phyloP scores from a whole-genome alignment of 2,797 vertebrate genomes.

The Acomys russatus region DNA sequence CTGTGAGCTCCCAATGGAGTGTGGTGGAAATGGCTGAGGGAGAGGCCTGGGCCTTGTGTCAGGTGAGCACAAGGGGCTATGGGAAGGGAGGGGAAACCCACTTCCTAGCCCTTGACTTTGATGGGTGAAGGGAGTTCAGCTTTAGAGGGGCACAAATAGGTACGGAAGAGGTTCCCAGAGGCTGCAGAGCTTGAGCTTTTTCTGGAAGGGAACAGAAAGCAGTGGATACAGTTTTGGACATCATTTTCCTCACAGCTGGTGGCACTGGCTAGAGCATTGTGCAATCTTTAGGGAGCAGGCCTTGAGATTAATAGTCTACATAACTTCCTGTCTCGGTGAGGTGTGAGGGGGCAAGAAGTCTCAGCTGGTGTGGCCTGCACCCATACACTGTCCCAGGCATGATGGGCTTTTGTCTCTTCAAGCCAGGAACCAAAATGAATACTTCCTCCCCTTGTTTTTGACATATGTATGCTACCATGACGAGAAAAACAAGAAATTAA shows the following conservation, averaged over 20 bases:
- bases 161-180: neutral
- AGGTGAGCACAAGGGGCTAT: accelerated
- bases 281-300: neutral
- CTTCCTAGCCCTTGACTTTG: neutral
- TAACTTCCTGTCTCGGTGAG: neutral
- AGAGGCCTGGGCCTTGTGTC: accelerated
- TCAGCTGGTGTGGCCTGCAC: neutral
- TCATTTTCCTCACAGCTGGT: neutral
- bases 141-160: neutral
- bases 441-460: neutral
- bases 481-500: neutral
- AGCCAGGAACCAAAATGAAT: neutral
- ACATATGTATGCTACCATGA: neutral
- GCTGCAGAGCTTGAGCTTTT: neutral
- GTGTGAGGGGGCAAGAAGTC: neutral
- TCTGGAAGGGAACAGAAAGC: neutral
- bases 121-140: neutral
- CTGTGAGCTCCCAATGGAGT: neutral
- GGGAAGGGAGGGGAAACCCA: neutral
- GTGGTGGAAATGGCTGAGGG: accelerated
- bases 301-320: neutral
- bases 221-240: neutral
- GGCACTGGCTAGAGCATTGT: neutral
- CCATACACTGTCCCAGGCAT: neutral
- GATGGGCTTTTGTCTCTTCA: neutral